A percentile compares a stretch with the other conserved stretches of the same genome.
These are phyloP conservation scores for Cecidostiba fungosa DNA, from an alignment of 2,888 invertebrate genomes.

Conservation along the genomic window DNA sequence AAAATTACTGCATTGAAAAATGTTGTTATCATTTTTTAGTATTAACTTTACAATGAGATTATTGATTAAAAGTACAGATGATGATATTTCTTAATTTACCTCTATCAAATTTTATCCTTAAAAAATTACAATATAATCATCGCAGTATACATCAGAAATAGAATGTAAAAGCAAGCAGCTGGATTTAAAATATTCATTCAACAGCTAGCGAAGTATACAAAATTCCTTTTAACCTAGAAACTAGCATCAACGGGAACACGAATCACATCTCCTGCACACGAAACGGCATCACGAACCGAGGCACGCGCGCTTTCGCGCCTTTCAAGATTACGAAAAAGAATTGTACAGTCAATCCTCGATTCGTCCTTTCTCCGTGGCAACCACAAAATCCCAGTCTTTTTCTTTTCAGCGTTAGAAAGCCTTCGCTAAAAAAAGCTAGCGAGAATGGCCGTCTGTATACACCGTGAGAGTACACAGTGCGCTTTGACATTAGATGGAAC, in stretches of 20 bases:
- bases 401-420: background rate
- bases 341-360: slow-evolving; percentile 7
- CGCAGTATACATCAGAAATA: background rate
- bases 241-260: background rate
- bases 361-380: background rate
- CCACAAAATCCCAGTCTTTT: background rate
- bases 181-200: background rate
- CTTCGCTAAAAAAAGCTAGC: background rate
- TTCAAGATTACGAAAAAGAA: slow-evolving; percentile 23
- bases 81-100: too few species aligned
- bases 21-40: too few species aligned
- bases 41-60: too few species aligned
- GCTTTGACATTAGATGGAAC: slow-evolving; percentile 36
- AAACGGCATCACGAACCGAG: background rate
- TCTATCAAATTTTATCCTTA: too few species aligned
- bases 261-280: background rate
- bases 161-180: background rate
- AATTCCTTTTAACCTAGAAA: background rate
- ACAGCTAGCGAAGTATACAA: background rate
- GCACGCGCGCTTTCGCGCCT: slow-evolving; percentile 5
- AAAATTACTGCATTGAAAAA: too few species aligned
- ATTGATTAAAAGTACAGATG: too few species aligned
- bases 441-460: background rate
- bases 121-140: background rate
- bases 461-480: slow-evolving; percentile 1